Percentiles rank a stretch among this genome's conserved stretches.
Conservation (phyloP, 2,888 invertebrate genomes). For the Frankliniella intonsa region DNA sequence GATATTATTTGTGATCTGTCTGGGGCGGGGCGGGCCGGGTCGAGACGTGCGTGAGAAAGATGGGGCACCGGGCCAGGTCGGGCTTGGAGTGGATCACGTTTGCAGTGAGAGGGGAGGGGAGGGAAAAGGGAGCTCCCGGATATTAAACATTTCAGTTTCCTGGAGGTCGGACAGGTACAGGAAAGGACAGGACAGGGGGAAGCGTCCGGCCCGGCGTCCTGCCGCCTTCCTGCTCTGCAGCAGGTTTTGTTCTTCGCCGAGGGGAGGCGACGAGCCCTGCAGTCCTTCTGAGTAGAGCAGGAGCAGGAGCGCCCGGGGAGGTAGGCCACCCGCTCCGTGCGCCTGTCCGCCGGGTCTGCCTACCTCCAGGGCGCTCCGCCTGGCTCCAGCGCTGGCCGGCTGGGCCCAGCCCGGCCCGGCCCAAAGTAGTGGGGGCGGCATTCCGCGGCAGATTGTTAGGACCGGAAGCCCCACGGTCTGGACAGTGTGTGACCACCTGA, state of each 20-base stretch:
- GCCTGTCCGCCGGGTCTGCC: neutral
- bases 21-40: neutral
- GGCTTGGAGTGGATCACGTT: neutral
- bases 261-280: too few relatives aligned
- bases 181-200: neutral
- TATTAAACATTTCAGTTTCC: neutral
- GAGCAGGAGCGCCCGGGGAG: neutral
- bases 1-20: slow-evolving; percentile 22
- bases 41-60: neutral
- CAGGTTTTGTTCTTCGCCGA: neutral
- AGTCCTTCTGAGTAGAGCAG: too few relatives aligned
- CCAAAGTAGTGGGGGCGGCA: too few relatives aligned
- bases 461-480: too few relatives aligned
- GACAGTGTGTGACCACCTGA: too few relatives aligned
- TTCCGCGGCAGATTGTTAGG: too few relatives aligned
- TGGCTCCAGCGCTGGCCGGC: neutral
- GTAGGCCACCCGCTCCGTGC: neutral
- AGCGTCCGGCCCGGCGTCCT: neutral
- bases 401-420: neutral
- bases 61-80: neutral
- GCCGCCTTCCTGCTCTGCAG: neutral
- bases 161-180: neutral
- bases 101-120: neutral
- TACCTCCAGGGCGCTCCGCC: too few relatives aligned
- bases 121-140: neutral